phyloP scores from a whole-genome alignment of 2,113 vertebrate genomes.

The Hippocampus guttulatus region DNA sequence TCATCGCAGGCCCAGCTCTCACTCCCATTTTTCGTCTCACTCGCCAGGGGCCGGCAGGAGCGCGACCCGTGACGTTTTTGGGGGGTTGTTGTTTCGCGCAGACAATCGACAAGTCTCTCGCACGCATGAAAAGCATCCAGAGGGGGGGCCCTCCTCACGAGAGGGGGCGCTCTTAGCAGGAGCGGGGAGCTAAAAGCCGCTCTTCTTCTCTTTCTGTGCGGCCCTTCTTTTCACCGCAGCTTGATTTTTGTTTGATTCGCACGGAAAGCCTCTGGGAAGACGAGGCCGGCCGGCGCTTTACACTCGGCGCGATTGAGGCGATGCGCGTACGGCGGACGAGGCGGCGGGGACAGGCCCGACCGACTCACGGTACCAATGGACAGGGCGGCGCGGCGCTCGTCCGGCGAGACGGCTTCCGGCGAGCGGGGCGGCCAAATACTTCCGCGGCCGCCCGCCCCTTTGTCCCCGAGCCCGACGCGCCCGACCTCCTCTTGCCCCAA shows the following conservation, averaged over 20 bases:
- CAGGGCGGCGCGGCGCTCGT: no score
- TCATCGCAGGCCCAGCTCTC: neutral
- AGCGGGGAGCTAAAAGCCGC: slow-evolving; percentile 28
- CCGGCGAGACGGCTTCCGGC: no score
- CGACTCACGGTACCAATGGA: no score
- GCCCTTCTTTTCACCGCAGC: neutral
- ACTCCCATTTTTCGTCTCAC: slow-evolving; percentile 25
- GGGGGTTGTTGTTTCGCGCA: slow-evolving; percentile 16
- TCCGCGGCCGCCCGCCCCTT: slow-evolving; percentile 99
- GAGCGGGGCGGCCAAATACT: slow-evolving; percentile 96
- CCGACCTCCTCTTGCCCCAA: slow-evolving; percentile 78
- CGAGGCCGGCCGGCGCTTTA: no score
- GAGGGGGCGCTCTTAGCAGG: slow-evolving; percentile 10
- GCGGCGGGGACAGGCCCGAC: no score
- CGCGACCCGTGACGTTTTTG: slow-evolving; percentile 25
- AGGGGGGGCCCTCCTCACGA: neutral
- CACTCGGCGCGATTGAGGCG: no score
- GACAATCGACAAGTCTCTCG: slow-evolving; percentile 61
- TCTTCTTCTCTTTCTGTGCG: slow-evolving; percentile 33
- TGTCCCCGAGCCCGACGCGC: slow-evolving; percentile 70
- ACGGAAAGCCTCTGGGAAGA: neutral
- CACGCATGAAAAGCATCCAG: slow-evolving; percentile 47
- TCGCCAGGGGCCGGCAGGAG: slow-evolving; percentile 40
- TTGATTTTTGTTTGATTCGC: neutral
- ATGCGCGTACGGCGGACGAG: no score